Percentiles rank a stretch among this genome's conserved stretches.
Conservation (phyloP, 23 tunicate genomes). For the Diplosoma virens region DNA sequence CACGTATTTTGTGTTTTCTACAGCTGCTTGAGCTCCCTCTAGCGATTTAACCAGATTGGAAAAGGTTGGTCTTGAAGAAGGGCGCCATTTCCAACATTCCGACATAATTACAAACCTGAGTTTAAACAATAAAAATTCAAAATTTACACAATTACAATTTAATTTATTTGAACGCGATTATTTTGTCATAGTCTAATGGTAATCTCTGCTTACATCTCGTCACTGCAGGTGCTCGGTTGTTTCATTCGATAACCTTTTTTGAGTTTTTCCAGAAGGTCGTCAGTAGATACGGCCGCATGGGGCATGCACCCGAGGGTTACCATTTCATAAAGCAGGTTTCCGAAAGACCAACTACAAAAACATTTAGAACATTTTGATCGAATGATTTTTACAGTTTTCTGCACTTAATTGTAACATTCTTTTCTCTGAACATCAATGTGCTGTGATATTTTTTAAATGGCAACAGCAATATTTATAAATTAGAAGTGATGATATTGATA, state of each 20-base stretch:
- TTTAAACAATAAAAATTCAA: not conserved
- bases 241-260: conserved; percentile 66
- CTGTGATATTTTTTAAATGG: too few relatives aligned
- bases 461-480: too few relatives aligned
- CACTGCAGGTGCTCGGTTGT: conserved; percentile 65
- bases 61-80: conserved; percentile 71
- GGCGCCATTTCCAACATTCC: conserved; percentile 83
- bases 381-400: too few relatives aligned
- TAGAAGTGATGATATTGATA: too few relatives aligned
- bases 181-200: not conserved
- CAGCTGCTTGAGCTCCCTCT: not conserved
- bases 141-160: not conserved
- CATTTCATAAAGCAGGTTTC: conserved; percentile 77
- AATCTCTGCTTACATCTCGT: conserved; percentile 41
- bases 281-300: conserved; percentile 43
- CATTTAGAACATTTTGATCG: too few relatives aligned
- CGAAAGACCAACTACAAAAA: conserved; percentile 70
- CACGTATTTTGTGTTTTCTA: conserved; percentile 29
- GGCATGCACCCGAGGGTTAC: conserved; percentile 83
- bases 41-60: conserved; percentile 4
- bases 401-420: too few relatives aligned
- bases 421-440: too few relatives aligned
- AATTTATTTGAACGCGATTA: not conserved
- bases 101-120: conserved; percentile 65
- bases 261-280: conserved; percentile 43